Base-by-base conservation (phyloP, 2,113 vertebrate species). In the Merops nubicus region DNA sequence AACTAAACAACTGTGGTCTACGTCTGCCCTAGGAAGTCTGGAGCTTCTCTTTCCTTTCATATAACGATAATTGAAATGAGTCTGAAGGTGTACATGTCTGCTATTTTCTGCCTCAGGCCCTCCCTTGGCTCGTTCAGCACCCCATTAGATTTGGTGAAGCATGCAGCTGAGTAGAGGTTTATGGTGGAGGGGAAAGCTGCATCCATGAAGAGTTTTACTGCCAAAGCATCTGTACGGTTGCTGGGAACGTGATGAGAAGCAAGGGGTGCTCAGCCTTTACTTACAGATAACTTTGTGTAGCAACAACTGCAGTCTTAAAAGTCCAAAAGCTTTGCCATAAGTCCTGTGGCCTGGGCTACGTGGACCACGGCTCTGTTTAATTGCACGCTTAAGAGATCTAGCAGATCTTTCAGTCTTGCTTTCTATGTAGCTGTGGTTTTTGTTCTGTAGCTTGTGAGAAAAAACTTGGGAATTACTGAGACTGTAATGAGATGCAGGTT, bases 11-110 rank as follows among this genome's bases (percentile, higher is more conserved):
- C 38, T 23, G 13, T 63, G 36, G 31, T 31, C n/a, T 63, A 2
- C 21, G 29, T 56, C 57, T 77, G 31, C 34, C n/a, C 26, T 63
- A 47, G 40, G 72, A 74, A 34, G 34, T 63, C 15, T 38, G 15
- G 31, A 70, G 8, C 20, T 54, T 86, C 8, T 93, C 12, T 81
- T 79, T 90, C 15, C 29, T 79, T 53, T 70, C 59, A 18, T 62
- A 26, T 62, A 26, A 28, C 72, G 33, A 28, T 23, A 31, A 4
- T 5, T 82, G 47, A 88, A 89, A 82, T 12, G 4, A 70, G 1
- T 43, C 25, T 48, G 47, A 78, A 77, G 12, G 20, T 4, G 1
- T 68, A 22, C 0, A 0, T 34, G 5, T 17, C 8, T 72, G 6
- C n/a, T 79, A 0, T 72, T 78, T 53, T 70, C 23, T 75, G 7